A percentile compares a stretch with the other conserved stretches of the same genome.
phyloP scores from a whole-genome alignment of 2,797 vertebrate species.

The Glyptemys insculpta region DNA sequence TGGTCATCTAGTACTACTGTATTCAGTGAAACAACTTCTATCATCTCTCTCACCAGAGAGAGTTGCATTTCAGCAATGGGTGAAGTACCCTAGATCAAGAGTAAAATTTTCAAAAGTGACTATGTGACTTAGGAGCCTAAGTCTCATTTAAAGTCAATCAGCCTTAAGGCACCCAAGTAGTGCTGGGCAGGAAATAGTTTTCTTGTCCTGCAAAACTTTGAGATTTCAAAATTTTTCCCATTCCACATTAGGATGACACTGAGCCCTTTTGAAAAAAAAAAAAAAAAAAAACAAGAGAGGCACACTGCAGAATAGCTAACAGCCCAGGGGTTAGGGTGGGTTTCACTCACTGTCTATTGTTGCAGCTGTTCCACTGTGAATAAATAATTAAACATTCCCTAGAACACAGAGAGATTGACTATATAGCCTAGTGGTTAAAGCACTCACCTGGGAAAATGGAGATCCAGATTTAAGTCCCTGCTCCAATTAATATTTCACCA shows the following conservation, averaged over 20 bases:
- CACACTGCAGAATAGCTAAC: background rate
- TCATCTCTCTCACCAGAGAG: background rate
- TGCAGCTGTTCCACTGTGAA: background rate
- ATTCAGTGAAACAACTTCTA: background rate
- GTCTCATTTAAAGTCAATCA: background rate
- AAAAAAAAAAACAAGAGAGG: too few relatives aligned
- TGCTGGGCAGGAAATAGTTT: background rate
- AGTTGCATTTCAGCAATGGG: background rate
- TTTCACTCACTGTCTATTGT: background rate
- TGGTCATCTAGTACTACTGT: background rate
- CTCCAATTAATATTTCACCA: background rate
- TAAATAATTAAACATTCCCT: background rate
- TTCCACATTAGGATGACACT: background rate
- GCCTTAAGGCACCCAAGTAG: background rate
- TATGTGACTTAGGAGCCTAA: background rate
- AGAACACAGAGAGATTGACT: background rate
- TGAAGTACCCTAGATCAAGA: background rate
- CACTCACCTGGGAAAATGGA: background rate
- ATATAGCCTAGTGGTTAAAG: background rate
- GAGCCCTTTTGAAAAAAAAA: background rate
- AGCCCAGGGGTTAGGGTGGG: background rate
- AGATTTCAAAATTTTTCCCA: too few relatives aligned
- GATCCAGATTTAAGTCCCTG: background rate
- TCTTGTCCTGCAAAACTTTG: background rate
- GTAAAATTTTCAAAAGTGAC: background rate